Base-by-base conservation (phyloP, 2,113 vertebrate genomes). In the Myocastor coypus region DNA sequence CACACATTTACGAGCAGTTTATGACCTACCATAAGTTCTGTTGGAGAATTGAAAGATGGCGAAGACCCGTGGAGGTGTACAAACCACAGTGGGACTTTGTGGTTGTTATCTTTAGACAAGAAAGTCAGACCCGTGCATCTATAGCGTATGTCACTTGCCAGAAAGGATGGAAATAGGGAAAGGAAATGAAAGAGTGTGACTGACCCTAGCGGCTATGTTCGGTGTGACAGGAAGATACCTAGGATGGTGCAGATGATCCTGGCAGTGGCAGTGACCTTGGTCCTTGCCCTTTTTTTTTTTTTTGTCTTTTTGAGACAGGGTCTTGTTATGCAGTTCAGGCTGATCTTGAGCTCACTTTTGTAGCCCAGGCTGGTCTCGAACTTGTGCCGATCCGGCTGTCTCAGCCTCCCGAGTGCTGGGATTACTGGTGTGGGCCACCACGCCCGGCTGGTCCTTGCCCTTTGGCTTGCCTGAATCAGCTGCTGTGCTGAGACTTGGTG, bases 81-180 rank as follows among this genome's bases (percentile, higher is more conserved):
- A 85, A 91, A n/a, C 28, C 14, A 63, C 52, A 71, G 0, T 57
- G 46, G n/a, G 46, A 5, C 34, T 91, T n/a, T 61, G 8, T 81
- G 37, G n/a, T 93, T 26, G 24, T 85, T 92, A 61, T 71, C 61
- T 86, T 52, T 81, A 89, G 83, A 89, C 66, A 83, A 91, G 88
- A 94, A 50, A 32, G 40, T 91, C 66, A 87, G 83, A 91, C 17
- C 61, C 8, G 3, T 8, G 28, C 69, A 24, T 64, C 28, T 84
- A 5, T 40, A 26, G 66, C 55, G 46, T 82, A 68, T 66, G 82
- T 81, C 52, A 63, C 66, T 83, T 89, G 61, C 75, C 66, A 89
- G 78, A 94, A 87, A 80, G 55, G 71, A 63, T 46, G 40, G 55
- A 63, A 81, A 32, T 63, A 85, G 77, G 69, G 95, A 89, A 82